phyloP scores from a whole-genome alignment of 30 jellyfish, hydroid and myxozoan species.

The Chrysaora quinquecirrha region DNA sequence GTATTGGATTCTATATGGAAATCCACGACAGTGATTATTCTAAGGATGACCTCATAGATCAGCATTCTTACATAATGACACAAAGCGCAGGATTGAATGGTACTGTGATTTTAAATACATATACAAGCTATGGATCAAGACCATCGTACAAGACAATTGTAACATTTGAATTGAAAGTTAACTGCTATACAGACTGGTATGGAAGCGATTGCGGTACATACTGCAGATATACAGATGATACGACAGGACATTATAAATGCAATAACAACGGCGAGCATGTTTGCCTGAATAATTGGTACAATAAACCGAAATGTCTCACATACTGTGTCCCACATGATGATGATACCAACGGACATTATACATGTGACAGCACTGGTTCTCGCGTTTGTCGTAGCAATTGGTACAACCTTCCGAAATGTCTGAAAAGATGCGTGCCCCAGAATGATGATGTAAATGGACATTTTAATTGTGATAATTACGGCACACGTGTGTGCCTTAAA shows the following conservation, averaged over 20 bases:
- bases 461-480: conserved; percentile 37
- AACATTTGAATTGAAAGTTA: conserved; percentile 13
- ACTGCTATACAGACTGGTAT: conserved; percentile 43
- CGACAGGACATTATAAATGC: conserved; percentile 51
- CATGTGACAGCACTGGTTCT: conserved; percentile 51
- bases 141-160: conserved; percentile 14
- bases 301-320: conserved; percentile 21
- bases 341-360: conserved; percentile 54
- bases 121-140: conserved; percentile 28
- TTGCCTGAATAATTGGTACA: conserved; percentile 46
- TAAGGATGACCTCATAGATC: conserved; percentile 34
- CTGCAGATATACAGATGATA: conserved; percentile 33
- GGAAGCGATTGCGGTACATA: conserved; percentile 27
- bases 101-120: neutral
- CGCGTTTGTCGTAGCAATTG: conserved; percentile 27
- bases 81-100: conserved; percentile 28
- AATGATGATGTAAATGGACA: conserved; percentile 56
- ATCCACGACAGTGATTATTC: conserved; percentile 24
- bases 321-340: conserved; percentile 46
- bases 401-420: conserved; percentile 29
- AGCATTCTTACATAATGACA: neutral
- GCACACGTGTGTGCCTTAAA: conserved; percentile 29
- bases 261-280: conserved; percentile 27
- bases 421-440: conserved; percentile 16
- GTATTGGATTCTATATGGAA: conserved; percentile 35